Base-by-base conservation (phyloP, 2,888 invertebrate genomes). In the Brachynemurus nebulosus region DNA sequence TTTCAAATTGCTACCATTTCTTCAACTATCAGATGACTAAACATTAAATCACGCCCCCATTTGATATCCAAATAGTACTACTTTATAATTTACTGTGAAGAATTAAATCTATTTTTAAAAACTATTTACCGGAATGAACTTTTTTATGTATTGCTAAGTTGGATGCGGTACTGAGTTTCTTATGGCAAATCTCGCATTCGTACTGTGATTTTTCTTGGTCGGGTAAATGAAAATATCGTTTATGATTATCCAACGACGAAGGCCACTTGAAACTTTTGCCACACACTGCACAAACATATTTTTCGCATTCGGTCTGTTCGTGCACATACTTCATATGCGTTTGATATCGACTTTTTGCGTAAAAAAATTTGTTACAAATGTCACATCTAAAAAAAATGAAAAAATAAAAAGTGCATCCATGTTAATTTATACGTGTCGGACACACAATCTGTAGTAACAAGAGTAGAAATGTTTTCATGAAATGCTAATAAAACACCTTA, bases 141-240 rank as follows among this genome's bases (percentile, higher is more conserved):
- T 71, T 59, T 55, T 71, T 70, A 51, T 72, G 72, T 1, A 71
- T 71, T 52, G 70, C 68, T 40, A 72, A 60, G 58, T 72, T 72
- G 2, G 71, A 70, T 56, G 70, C 71, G 1, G 72, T 72, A 3
- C 70, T 70, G 56, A 72, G 72, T 59, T 66, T 64, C 57, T 74
- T 74, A 47, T 71, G 69, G 53, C 74, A 74, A 47, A 70, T 67
- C 56, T 73, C 71, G 53, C 74, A 74, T 12, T 68, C 70, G 55
- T 66, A 70, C 50, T 68, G 63, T 57, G 72, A 72, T 57, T 73
- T 74, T 51, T 72, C 58, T 45, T 69, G 69, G 17, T 67, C 69
- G 1, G 73, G 73, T 42, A 74, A 61, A 57, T 74, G 74, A 46
- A 70, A n/a, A n/a, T n/a, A 71, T 33, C 71, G 61, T 34, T 67